Evolutionary conservation across 2,888 invertebrate genomes (phyloP), one percentile per base, ranked within the genome.

Genomic region (Eurytoma adleriae): DNA sequence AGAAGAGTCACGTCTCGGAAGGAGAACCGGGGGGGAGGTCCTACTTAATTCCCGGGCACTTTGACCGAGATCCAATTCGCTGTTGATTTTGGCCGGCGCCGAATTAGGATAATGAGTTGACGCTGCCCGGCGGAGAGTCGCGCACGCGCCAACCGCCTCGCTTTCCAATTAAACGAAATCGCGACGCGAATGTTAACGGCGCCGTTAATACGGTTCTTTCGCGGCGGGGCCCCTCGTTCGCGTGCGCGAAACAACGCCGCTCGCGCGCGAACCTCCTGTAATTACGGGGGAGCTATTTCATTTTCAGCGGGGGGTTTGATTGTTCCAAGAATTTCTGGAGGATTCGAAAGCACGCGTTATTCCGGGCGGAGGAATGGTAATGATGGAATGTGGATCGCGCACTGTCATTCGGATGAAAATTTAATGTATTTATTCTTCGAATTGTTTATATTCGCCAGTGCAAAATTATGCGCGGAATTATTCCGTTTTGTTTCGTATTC

Each of bases 131-230:
- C 20, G 20, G 24, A 50, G 14, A 0, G 16, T 5, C 13, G 12
- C 10, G 10, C n/a, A n/a, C 13, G n/a, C 50, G 20, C 61, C 16
- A 48, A 16, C 20, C 3, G 13, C 30, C 68, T 79, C 76, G 69
- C 68, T 73, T 77, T 77, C 40, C 72, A 80, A 80, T 72, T 80
- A 77, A 62, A 68, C 57, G 56, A 80, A 72, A 68, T 72, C 61
- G 27, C 72, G 27, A 1, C 20, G 57, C 3, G 50, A 61, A 72
- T 57, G 76, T 62, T 77, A 76, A 80, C 64, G 40, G 20, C 14
- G 24, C 0, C 40, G 52, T 40, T 52, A 77, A 75, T 40, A 77
- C 56, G 48, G 64, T 48, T 67, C 74, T 67, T 75, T 67, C 30
- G 27, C 30, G 27, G 62, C 24, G 18, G 69, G 27, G 54, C 16